Evolutionary conservation across 2,797 vertebrate genomes (phyloP), one percentile per base, ranked within the genome.

Genomic region (Chaunax sp.): DNA sequence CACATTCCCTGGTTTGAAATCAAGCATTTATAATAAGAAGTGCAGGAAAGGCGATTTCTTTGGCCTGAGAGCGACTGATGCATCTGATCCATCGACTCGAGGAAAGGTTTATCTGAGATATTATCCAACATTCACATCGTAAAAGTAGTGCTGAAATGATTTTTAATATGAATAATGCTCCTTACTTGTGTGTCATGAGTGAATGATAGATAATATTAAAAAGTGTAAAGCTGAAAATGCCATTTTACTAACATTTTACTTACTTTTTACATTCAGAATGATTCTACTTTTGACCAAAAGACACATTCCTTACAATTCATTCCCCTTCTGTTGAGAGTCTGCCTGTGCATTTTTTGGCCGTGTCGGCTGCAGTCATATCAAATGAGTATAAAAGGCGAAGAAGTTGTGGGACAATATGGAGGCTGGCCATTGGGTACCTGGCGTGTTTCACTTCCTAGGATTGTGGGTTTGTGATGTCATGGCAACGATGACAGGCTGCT

Each of bases 401-500:
- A 71, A 50, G 70, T 68, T 45, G 47, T 60, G 40, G 72, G 81
- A 46, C n/a, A 28, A 58, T 41, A n/a, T 40, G 63, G 78, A 79
- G 66, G 75, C 70, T 64, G 77, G 84, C 83, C 82, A 22, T 19
- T 28, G 70, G 84, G 81, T 80, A 80, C 83, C 86, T 78, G 76
- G 45, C 59, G 12, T 64, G 61, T 55, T 78, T 87, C 70, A 93
- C 85, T 90, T 92, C 78, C 90, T 82, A 2, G 72, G 80, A 65
- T 92, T 90, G 0, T 92, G 86, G 73, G 60, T 86, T 84, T 93
- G 91, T 37, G 91, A 82, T 8, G 62, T 84, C 89, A 93, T 90
- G 64, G 94, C 80, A 59, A 95, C 93, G 25, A 95, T 95, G 78
- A 95, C 94, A 0, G 93, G 91, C 82, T 94, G 94, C 64, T 93